phyloP scores from a whole-genome alignment of 1,140 invertebrate species.

The Chionoecetes opilio region DNA sequence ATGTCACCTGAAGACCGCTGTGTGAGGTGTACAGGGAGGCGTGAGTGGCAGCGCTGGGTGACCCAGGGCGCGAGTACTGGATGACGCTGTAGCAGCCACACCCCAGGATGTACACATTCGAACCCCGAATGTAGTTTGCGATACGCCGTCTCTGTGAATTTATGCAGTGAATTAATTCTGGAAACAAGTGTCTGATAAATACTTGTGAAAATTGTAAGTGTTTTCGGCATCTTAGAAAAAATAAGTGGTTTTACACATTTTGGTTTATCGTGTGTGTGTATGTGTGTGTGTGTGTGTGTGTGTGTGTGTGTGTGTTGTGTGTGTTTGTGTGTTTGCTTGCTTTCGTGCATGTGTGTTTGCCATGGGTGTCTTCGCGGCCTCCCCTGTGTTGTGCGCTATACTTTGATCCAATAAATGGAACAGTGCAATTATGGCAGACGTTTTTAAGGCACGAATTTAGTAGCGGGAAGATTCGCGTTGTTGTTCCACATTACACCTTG shows the following conservation, averaged over 20 bases:
- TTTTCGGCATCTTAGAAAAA: not conserved
- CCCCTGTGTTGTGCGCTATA: no score
- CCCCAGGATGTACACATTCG: not conserved
- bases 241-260: not conserved
- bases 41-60: not conserved
- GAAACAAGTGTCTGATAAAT: not conserved
- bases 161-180: not conserved
- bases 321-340: not conserved
- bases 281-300: slow-evolving; percentile 27
- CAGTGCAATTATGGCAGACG: no score
- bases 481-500: no score
- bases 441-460: no score
- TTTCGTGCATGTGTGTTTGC: not conserved
- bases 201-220: slow-evolving; percentile 20
- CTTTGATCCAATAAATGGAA: no score
- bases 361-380: no score
- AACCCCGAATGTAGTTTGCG: not conserved
- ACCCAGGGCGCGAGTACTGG: not conserved
- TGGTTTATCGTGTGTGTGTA: not conserved
- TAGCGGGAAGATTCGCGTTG: no score
- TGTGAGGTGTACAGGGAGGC: not conserved
- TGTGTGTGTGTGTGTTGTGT: not conserved
- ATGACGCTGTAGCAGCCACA: slow-evolving; percentile 2
- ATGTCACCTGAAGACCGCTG: not conserved
- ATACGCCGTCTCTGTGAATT: not conserved